These are phyloP conservation scores for Gyrodactylus bullatarudis DNA, from an alignment of 1,140 invertebrate genomes.

Conservation along the genomic window DNA sequence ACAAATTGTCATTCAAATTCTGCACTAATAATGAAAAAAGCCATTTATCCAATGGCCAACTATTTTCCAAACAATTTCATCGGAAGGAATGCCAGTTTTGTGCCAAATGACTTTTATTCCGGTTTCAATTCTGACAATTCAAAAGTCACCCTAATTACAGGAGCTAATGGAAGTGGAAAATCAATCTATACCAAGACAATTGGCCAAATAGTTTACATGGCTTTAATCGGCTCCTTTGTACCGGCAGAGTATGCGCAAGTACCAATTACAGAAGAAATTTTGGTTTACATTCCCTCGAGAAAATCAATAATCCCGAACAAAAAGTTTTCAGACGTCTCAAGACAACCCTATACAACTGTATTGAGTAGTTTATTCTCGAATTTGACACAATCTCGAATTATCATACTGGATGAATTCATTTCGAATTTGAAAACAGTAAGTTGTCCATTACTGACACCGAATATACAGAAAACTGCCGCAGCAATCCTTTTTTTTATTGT, in stretches of 20 bases:
- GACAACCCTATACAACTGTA: not conserved
- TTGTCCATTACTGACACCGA: too few relatives aligned
- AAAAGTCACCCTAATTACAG: not conserved
- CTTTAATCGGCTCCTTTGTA: not conserved
- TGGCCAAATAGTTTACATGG: not conserved
- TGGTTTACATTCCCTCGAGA: not conserved
- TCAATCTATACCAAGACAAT: not conserved
- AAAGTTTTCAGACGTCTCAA: too few relatives aligned
- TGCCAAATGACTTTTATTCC: not conserved
- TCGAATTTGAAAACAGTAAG: not conserved
- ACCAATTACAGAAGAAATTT: not conserved
- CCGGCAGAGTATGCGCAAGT: not conserved
- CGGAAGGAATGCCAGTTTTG: not conserved
- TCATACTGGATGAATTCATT: not conserved
- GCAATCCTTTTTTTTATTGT: too few relatives aligned
- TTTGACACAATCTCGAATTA: not conserved
- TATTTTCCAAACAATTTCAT: not conserved
- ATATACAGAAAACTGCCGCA: too few relatives aligned
- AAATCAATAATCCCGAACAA: not conserved
- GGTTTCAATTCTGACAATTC: not conserved
- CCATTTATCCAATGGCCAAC: not conserved
- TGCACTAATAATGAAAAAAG: not conserved
- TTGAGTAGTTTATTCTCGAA: not conserved
- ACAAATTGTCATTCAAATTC: not conserved
- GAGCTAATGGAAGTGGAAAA: not conserved